These are phyloP conservation scores for Tanytarsus gracilentus DNA, from an alignment of 2,888 invertebrate genomes.

Conservation along the genomic window DNA sequence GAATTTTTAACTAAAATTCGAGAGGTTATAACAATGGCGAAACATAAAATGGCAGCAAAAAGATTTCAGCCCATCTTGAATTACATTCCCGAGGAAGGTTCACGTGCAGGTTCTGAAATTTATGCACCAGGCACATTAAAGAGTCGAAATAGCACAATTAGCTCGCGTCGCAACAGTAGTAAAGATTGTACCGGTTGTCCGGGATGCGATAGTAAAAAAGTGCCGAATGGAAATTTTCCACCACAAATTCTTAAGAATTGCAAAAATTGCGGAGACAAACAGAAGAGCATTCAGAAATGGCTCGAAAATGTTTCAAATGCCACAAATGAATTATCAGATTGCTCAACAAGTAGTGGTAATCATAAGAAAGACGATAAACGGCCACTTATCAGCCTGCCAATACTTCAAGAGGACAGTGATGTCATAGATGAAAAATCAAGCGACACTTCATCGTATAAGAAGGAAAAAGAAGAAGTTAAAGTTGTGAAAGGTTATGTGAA, in stretches of 20 bases:
- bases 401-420: constrained; percentile 30
- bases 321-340: constrained; percentile 30
- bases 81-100: constrained; percentile 68
- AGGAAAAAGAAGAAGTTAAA: constrained; percentile 22
- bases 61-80: constrained; percentile 68
- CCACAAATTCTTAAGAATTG: constrained; percentile 29
- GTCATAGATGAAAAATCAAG: constrained; percentile 17
- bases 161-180: constrained; percentile 52
- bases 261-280: constrained; percentile 57
- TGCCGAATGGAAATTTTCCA: constrained; percentile 19
- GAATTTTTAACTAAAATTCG: constrained; percentile 83
- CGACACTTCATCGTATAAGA: not conserved
- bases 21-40: constrained; percentile 82
- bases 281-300: constrained; percentile 66
- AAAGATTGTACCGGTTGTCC: constrained; percentile 58
- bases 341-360: constrained; percentile 28
- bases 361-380: constrained; percentile 34
- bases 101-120: constrained; percentile 44
- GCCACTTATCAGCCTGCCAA: constrained; percentile 34
- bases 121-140: constrained; percentile 37
- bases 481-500: constrained; percentile 13
- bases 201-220: constrained; percentile 46
- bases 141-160: constrained; percentile 50
- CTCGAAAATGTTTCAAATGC: constrained; percentile 56
- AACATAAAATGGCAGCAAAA: constrained; percentile 77